Conservation (phyloP, 2,113 vertebrate genomes). For the Macaca mulatta region DNA sequence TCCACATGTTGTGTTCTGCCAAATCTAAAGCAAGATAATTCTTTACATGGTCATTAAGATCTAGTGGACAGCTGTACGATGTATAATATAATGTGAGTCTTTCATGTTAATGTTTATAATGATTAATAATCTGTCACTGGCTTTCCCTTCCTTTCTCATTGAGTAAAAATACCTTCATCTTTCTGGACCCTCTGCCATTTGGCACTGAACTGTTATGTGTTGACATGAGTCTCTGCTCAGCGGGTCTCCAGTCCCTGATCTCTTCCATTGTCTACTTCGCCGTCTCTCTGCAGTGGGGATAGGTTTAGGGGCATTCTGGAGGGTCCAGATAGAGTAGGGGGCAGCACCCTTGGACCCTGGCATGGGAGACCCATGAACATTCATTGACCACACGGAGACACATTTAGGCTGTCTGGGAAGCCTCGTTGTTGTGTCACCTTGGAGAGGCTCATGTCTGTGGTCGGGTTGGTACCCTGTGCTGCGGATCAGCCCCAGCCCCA, state of each 20-base stretch:
- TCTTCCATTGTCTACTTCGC: not conserved
- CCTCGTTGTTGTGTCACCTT: not conserved
- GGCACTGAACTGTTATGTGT: not conserved
- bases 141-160: not conserved
- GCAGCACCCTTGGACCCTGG: not conserved
- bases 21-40: not conserved
- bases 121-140: not conserved
- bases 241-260: not conserved
- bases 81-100: not conserved
- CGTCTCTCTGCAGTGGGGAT: not conserved
- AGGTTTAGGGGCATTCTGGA: not conserved
- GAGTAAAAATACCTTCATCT: not conserved
- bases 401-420: not conserved
- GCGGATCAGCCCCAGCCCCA: not conserved
- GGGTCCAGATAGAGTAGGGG: not conserved
- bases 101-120: not conserved
- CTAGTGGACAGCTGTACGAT: rapidly evolving
- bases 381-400: not conserved
- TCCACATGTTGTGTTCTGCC: not conserved
- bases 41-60: not conserved
- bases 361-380: not conserved
- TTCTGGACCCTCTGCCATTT: not conserved
- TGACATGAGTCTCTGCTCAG: not conserved
- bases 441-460: not conserved
- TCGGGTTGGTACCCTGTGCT: not conserved